A percentile compares a stretch with the other conserved stretches of the same genome.
Evolutionary conservation across 1,140 invertebrate species (phyloP).

Genomic region (Lordiphosa clarofinis): DNA sequence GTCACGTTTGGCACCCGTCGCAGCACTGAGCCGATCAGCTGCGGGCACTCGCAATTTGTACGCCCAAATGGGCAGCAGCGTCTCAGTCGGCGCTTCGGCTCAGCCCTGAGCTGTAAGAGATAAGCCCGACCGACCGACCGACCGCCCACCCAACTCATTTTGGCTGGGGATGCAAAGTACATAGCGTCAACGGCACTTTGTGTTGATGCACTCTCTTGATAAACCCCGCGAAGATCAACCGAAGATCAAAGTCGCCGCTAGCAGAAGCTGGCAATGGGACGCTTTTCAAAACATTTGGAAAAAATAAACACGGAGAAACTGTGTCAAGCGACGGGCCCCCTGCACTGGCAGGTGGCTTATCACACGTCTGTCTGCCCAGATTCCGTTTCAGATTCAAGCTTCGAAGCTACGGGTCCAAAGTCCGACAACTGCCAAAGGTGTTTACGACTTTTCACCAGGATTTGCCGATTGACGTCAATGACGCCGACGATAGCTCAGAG

Average conservation of each 20-base stretch:
- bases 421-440: slow-evolving; percentile 30
- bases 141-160: not conserved
- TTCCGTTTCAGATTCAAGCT: slow-evolving; percentile 12
- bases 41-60: slow-evolving; percentile 58
- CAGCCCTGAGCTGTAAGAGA: not conserved
- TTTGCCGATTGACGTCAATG: slow-evolving; percentile 44
- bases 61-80: slow-evolving; percentile 13
- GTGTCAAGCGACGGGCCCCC: slow-evolving; percentile 31
- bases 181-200: slow-evolving; percentile 5
- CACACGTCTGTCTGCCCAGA: not conserved
- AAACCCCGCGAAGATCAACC: slow-evolving; percentile 4
- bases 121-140: not conserved
- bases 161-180: slow-evolving; percentile 36
- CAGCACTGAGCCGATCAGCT: slow-evolving; percentile 59
- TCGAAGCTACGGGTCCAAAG: slow-evolving; percentile 23
- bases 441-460: slow-evolving; percentile 45
- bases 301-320: too few relatives aligned
- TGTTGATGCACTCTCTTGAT: slow-evolving; percentile 41
- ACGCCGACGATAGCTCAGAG: not conserved
- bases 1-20: slow-evolving; percentile 20
- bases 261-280: too few relatives aligned
- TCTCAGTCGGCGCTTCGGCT: slow-evolving; percentile 5
- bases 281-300: not conserved
- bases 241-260: slow-evolving; percentile 54
- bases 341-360: slow-evolving; percentile 1